These are phyloP conservation scores for Chondrosia reniformis DNA, from an alignment of 37 sponge, comb jelly and placozoan species.

Conservation along the genomic window DNA sequence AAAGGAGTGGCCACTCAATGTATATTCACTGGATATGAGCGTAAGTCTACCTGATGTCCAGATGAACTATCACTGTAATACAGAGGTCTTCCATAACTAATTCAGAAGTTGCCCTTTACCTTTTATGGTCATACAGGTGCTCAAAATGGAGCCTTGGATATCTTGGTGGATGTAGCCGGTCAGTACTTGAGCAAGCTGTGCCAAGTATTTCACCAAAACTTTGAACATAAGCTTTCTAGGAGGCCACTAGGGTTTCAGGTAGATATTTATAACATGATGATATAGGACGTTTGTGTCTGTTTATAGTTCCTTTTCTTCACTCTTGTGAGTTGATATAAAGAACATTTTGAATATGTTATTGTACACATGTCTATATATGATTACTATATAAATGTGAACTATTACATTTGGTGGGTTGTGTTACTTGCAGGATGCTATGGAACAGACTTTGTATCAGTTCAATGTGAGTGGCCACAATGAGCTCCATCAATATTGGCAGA, in stretches of 20 bases:
- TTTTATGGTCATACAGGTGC: conserved; percentile 13
- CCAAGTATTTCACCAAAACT: conserved; percentile 20
- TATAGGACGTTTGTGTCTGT: neutral
- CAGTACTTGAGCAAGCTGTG: conserved; percentile 35
- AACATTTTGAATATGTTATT: neutral
- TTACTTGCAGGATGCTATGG: conserved; percentile 33
- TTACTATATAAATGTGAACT: neutral
- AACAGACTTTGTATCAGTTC: conserved; percentile 43
- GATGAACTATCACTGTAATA: neutral
- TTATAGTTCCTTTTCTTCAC: neutral
- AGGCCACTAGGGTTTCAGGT: conserved; percentile 47
- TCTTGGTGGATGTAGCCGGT: conserved; percentile 52
- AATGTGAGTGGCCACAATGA: conserved; percentile 33
- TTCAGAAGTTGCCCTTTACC: neutral
- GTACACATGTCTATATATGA: neutral
- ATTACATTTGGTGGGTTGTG: neutral
- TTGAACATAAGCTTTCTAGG: conserved; percentile 23
- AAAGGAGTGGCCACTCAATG: conserved; percentile 45
- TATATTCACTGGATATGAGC: conserved; percentile 38
- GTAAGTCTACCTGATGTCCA: neutral
- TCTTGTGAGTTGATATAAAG: neutral
- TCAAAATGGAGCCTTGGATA: conserved; percentile 37
- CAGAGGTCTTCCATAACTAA: neutral
- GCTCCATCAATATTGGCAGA: conserved; percentile 53
- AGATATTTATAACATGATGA: neutral